Base-by-base conservation (phyloP, 1,140 invertebrate genomes). In the Drosophila kurseongensis region DNA sequence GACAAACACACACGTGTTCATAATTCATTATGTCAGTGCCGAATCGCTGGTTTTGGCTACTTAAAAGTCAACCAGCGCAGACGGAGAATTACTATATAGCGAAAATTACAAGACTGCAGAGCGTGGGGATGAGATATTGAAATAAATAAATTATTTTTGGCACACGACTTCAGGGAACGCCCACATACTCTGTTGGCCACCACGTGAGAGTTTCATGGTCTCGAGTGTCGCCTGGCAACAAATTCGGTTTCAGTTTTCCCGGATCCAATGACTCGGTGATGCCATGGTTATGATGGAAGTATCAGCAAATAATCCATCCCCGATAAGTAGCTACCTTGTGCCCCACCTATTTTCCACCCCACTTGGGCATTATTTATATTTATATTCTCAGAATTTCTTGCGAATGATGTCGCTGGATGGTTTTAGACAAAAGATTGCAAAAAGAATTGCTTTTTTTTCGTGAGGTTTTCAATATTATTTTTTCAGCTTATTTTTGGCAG, bases 81-180 rank as follows among this genome's bases (percentile, higher is more conserved):
- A 40, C 80, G 56, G 16, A 58, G 65, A 71, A 63, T 51, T 40
- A 59, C 54, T 56, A 65, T 41, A 61, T 41, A 48, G 47, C 29
- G 23, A 60, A 52, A 52, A 68, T 78, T 78, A 82, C 60, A 78
- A 58, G 48, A 40, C n/a, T 48, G 13, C 32, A 12, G 58, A 14
- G 29, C 1, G 10, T n/a, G 12, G 56, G 62, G 50, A 48, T 57
- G 27, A 57, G 69, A 59, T 61, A 47, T 73, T 76, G 42, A 75
- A 72, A 71, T 88, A 76, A 78, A 78, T 86, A 75, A 82, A 81
- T 88, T 82, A 88, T 78, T 82, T 82, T 86, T 82, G 82, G 83
- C 75, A 75, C 82, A 85, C 78, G 77, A 62, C 81, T 60, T n/a
- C n/a, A 8, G 23, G 13, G 18, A 32, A 60, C 51, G n/a, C 45